phyloP scores from a whole-genome alignment of 2,113 vertebrate species.

The Lepisosteus osseus region DNA sequence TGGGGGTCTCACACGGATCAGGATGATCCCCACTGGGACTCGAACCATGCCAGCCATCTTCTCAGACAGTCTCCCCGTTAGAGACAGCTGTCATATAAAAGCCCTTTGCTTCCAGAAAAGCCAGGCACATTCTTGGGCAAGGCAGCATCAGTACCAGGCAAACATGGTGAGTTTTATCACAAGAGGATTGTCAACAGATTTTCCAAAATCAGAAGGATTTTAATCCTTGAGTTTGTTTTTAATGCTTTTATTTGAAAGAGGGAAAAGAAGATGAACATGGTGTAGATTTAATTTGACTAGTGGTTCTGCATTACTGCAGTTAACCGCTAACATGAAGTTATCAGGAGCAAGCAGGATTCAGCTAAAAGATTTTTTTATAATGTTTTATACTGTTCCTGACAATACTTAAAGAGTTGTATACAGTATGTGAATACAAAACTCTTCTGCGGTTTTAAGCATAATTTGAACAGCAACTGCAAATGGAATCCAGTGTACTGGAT shows the following conservation, averaged over 20 bases:
- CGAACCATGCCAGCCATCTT: slow-evolving; percentile 14
- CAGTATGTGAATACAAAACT: no score
- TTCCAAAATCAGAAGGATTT: not conserved
- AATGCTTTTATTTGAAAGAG: not conserved
- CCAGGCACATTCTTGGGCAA: slow-evolving; percentile 14
- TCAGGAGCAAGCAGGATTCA: no score
- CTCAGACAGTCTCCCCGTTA: slow-evolving; percentile 10
- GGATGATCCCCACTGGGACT: slow-evolving; percentile 17
- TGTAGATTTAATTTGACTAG: no score
- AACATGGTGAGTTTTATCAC: slow-evolving; percentile 34
- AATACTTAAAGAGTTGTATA: no score
- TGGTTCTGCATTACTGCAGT: no score
- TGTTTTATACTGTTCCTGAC: no score
- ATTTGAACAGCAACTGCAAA: no score
- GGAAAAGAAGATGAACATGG: not conserved
- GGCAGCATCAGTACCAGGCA: slow-evolving; percentile 7
- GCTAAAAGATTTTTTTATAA: no score
- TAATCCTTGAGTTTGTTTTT: not conserved
- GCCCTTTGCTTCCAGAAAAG: slow-evolving; percentile 3
- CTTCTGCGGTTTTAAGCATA: no score
- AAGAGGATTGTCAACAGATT: not conserved
- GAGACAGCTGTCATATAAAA: slow-evolving; percentile 50
- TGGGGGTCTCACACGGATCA: slow-evolving; percentile 32
- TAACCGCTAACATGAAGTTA: no score
- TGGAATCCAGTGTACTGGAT: no score